These are phyloP conservation scores for Mimachlamys varia DNA, from an alignment of 2,888 invertebrate genomes.

Conservation along the genomic window DNA sequence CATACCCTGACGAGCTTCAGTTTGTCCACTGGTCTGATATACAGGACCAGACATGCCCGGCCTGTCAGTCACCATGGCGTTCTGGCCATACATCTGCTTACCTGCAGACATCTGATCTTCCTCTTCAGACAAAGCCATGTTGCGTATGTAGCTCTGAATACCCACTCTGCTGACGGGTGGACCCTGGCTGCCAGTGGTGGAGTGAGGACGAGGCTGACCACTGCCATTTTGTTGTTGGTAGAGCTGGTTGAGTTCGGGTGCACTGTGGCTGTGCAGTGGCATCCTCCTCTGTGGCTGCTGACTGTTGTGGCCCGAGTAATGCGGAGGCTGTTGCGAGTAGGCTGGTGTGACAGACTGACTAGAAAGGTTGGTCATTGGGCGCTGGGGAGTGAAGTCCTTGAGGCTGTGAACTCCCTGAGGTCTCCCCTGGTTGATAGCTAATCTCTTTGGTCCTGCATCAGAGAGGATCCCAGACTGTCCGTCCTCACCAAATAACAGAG, in stretches of 20 bases:
- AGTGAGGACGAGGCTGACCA: conserved; percentile 20
- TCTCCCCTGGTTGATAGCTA: conserved; percentile 46
- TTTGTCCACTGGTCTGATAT: too few relatives aligned
- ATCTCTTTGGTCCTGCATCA: conserved; percentile 47
- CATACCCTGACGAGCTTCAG: neutral
- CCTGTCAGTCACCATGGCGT: neutral
- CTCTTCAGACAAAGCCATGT: conserved; percentile 3
- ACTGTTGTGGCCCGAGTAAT: conserved; percentile 7
- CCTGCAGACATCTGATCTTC: neutral
- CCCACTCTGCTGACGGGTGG: neutral
- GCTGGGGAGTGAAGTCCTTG: conserved; percentile 43
- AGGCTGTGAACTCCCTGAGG: conserved; percentile 46
- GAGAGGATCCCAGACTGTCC: conserved; percentile 52
- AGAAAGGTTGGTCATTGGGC: conserved; percentile 40
- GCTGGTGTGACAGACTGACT: conserved; percentile 25
- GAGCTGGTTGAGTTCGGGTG: conserved; percentile 50
- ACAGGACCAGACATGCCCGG: too few relatives aligned
- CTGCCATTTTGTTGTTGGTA: neutral
- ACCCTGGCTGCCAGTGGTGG: neutral
- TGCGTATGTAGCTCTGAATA: neutral
- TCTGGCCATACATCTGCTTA: neutral
- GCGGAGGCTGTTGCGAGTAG: conserved; percentile 29
- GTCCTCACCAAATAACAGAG: conserved; percentile 72
- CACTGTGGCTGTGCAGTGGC: conserved; percentile 51
- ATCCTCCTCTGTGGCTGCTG: conserved; percentile 29